These are phyloP conservation scores for Oryzias melastigma DNA, from an alignment of 2,113 vertebrate genomes.

Conservation along the genomic window DNA sequence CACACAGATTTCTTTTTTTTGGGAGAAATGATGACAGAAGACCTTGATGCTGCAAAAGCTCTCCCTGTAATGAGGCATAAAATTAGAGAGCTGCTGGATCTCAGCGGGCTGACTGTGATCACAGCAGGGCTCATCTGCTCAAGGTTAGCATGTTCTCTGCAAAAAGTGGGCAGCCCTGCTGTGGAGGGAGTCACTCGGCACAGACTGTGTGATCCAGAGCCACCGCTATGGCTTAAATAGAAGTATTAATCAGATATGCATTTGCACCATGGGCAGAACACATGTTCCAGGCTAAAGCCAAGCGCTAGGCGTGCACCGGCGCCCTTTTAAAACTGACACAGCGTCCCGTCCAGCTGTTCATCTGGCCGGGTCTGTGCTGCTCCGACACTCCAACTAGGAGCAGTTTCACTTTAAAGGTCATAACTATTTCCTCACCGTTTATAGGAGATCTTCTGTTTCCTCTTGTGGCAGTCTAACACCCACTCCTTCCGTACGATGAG, in stretches of 20 bases:
- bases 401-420: not conserved
- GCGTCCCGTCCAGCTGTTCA: constrained; percentile 9
- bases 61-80: constrained; percentile 43
- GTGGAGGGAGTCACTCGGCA: constrained; percentile 41
- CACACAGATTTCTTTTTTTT: constrained; percentile 12
- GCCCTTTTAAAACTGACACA: not conserved
- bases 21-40: constrained; percentile 5
- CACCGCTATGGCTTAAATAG: constrained; percentile 15
- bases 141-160: constrained; percentile 53
- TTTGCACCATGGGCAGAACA: constrained; percentile 1
- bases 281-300: not conserved
- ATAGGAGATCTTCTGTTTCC: constrained; percentile 80
- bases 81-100: constrained; percentile 49
- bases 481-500: constrained; percentile 87
- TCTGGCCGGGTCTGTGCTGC: not conserved
- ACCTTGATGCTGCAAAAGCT: constrained; percentile 38
- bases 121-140: constrained; percentile 54
- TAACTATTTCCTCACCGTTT: constrained; percentile 70
- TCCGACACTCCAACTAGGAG: not conserved
- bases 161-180: constrained; percentile 30
- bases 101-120: constrained; percentile 44
- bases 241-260: constrained; percentile 34
- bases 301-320: not conserved
- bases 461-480: constrained; percentile 87
- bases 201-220: constrained; percentile 4